Percentiles rank a stretch among this genome's conserved stretches.
phyloP scores from a whole-genome alignment of 2,113 vertebrate genomes.

The Xiphophorus hellerii region DNA sequence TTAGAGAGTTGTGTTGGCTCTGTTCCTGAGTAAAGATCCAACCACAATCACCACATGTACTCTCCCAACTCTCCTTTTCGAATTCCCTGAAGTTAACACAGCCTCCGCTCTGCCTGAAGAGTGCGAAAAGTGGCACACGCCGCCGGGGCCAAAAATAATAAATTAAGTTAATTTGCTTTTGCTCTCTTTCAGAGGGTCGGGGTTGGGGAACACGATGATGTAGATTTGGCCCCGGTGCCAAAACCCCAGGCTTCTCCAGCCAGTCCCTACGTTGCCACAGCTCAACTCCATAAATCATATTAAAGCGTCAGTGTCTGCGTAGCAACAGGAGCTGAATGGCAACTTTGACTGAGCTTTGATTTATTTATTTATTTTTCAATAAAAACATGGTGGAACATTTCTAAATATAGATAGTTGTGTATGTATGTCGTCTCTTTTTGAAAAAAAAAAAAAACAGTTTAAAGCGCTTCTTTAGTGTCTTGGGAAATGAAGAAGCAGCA shows the following conservation, averaged over 20 bases:
- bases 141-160: constrained; percentile 76
- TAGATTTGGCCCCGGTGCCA: constrained; percentile 53
- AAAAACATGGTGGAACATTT: neutral
- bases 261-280: constrained; percentile 49
- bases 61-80: constrained; percentile 35
- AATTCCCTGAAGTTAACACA: constrained; percentile 67
- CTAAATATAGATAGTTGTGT: constrained; percentile 18
- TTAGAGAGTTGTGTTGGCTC: constrained; percentile 35
- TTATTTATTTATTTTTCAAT: neutral
- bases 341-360: constrained; percentile 11
- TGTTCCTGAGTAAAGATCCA: constrained; percentile 59
- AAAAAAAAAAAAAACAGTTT: neutral
- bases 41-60: constrained; percentile 38
- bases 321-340: neutral
- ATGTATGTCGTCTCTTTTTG: constrained; percentile 9
- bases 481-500: neutral
- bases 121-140: constrained; percentile 62
- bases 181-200: constrained; percentile 35
- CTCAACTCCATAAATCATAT: constrained; percentile 50
- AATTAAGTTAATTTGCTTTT: constrained; percentile 72
- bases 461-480: neutral
- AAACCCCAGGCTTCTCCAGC: constrained; percentile 53
- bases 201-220: constrained; percentile 28
- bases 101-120: constrained; percentile 49
- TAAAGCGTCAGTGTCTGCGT: neutral